Percentiles rank a stretch among this genome's conserved stretches.
These are phyloP conservation scores for Drosophila setosimentum DNA, from an alignment of 2,888 invertebrate genomes.

Conservation along the genomic window DNA sequence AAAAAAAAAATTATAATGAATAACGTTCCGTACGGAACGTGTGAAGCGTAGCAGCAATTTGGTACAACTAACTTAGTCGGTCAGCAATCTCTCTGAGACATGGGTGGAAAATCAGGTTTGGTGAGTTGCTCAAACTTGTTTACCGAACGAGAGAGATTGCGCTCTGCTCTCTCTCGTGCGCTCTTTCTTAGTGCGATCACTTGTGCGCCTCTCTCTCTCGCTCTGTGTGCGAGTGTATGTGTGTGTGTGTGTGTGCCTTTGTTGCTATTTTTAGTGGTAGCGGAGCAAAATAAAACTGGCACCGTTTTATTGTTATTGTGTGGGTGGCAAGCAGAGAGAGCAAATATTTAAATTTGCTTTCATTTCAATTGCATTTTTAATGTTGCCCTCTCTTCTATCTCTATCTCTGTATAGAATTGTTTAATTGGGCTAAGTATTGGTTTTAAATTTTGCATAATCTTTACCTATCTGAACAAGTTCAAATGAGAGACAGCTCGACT, in stretches of 20 bases:
- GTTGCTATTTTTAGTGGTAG: slow-evolving; percentile 50
- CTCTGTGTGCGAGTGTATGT: neutral
- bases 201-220: neutral
- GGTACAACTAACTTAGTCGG: slow-evolving; percentile 52
- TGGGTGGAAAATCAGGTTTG: slow-evolving; percentile 65
- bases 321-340: slow-evolving; percentile 15
- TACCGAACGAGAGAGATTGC: slow-evolving; percentile 50
- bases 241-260: slow-evolving; percentile 2
- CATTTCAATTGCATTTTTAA: slow-evolving; percentile 33
- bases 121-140: slow-evolving; percentile 57
- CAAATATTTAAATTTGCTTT: slow-evolving; percentile 28
- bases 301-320: slow-evolving; percentile 4
- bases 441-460: neutral
- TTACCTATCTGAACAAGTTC: neutral
- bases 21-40: slow-evolving; percentile 43
- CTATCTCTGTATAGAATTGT: slow-evolving; percentile 2
- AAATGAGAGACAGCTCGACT: neutral
- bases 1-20: slow-evolving; percentile 2
- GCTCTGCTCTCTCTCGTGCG: slow-evolving; percentile 16
- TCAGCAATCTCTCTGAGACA: slow-evolving; percentile 48
- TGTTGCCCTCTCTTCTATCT: slow-evolving; percentile 9
- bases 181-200: slow-evolving; percentile 32
- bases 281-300: slow-evolving; percentile 16
- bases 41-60: slow-evolving; percentile 51
- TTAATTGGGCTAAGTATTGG: neutral